Conservation (phyloP, 2,113 vertebrate species). For the Jaculus jaculus region DNA sequence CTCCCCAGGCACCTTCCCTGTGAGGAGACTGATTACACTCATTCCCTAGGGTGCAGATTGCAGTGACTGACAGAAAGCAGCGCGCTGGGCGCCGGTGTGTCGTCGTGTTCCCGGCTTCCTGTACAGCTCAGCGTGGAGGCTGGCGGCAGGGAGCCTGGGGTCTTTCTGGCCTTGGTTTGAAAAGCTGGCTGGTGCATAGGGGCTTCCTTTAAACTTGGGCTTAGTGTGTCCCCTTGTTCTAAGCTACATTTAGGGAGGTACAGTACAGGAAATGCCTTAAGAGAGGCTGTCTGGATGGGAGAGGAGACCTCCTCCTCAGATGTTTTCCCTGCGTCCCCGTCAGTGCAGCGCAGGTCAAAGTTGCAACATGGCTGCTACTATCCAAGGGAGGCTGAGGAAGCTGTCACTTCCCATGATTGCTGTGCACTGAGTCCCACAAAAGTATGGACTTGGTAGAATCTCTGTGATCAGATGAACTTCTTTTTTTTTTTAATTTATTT, state of each 20-base stretch:
- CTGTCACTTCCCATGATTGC: not conserved
- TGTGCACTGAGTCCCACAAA: not conserved
- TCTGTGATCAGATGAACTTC: no score
- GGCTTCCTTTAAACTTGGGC: not conserved
- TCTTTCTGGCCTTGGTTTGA: not conserved
- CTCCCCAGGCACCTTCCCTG: no score
- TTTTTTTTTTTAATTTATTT: no score
- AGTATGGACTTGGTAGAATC: not conserved
- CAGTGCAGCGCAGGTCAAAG: not conserved
- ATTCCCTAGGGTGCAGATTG: no score
- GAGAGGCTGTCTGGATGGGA: no score
- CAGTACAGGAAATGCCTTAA: fast-evolving
- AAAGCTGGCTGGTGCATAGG: not conserved
- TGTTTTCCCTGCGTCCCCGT: not conserved
- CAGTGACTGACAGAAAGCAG: no score
- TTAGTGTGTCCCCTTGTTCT: not conserved
- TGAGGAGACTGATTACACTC: no score
- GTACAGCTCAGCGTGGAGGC: not conserved
- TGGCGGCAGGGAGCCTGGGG: not conserved
- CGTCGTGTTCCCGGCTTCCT: no score
- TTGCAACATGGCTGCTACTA: not conserved
- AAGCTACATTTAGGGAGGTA: fast-evolving
- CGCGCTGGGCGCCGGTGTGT: no score
- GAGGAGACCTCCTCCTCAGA: not conserved
- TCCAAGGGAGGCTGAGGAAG: not conserved